Evolutionary conservation across 2,888 invertebrate species (phyloP).

Genomic region (Strigamia crassipes): DNA sequence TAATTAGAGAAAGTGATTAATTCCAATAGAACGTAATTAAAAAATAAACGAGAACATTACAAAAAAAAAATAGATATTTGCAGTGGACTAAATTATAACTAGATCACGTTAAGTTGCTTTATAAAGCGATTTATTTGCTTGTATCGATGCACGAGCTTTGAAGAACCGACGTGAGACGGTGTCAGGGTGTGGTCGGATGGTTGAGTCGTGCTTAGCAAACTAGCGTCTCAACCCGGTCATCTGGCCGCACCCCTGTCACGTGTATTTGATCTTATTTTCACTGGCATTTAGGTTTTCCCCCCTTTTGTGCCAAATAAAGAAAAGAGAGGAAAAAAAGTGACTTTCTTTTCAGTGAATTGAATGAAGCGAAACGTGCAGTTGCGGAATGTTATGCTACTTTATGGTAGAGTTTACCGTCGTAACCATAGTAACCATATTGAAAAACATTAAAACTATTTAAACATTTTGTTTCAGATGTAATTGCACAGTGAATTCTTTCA

Average conservation of each 20-base stretch:
- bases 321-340: not conserved
- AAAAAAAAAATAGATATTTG: too few relatives aligned
- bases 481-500: not conserved
- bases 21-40: not conserved
- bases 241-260: conserved; percentile 21
- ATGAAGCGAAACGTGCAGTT: not conserved
- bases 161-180: not conserved
- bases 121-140: too few relatives aligned
- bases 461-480: not conserved
- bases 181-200: not conserved
- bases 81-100: too few relatives aligned
- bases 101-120: too few relatives aligned
- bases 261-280: conserved; percentile 18
- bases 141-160: not conserved
- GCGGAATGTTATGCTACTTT: not conserved
- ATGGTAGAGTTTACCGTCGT: not conserved
- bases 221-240: conserved; percentile 14
- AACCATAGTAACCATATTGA: not conserved
- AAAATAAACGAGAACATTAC: too few relatives aligned
- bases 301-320: conserved; percentile 20
- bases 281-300: conserved; percentile 23
- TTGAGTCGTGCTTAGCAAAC: conserved; percentile 1
- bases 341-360: not conserved
- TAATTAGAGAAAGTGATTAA: not conserved
- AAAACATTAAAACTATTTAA: conserved; percentile 2